phyloP scores from a whole-genome alignment of 2,888 invertebrate genomes.

The Heterodera filipjevi region DNA sequence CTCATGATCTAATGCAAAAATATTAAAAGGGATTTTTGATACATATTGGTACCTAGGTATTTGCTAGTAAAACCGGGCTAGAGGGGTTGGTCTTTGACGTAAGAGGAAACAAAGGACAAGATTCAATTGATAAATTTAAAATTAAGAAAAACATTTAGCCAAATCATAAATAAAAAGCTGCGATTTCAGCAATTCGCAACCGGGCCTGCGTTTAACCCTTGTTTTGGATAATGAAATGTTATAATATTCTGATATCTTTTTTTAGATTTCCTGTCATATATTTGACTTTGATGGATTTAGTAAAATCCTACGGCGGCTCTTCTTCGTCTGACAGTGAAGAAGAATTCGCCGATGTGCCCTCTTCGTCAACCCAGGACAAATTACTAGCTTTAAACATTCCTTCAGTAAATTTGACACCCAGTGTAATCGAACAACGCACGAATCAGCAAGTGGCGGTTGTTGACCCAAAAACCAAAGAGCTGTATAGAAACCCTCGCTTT shows the following conservation, averaged over 20 bases:
- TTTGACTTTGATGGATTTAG: constrained; percentile 18
- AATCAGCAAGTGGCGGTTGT: constrained; percentile 67
- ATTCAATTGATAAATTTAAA: no score
- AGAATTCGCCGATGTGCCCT: neutral
- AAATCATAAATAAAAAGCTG: no score
- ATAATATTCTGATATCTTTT: no score
- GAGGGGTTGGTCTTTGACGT: no score
- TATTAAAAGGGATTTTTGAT: no score
- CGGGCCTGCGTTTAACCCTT: no score
- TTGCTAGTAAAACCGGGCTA: no score
- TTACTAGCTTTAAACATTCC: constrained; percentile 20
- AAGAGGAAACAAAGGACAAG: no score
- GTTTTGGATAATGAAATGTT: no score
- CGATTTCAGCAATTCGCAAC: no score
- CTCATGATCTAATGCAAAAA: neutral
- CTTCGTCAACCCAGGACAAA: neutral
- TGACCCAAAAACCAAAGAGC: constrained; percentile 80
- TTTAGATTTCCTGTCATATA: neutral
- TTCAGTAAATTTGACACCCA: constrained; percentile 36
- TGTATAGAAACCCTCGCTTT: constrained; percentile 87
- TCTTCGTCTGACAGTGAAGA: constrained; percentile 14
- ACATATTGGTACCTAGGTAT: no score
- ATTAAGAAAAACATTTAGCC: no score
- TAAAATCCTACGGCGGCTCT: constrained; percentile 19
- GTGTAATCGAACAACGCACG: constrained; percentile 23